A percentile compares a stretch with the other conserved stretches of the same genome.
These are phyloP conservation scores for Pseudochirops cupreus DNA, from an alignment of 2,797 vertebrate species.

Conservation along the genomic window DNA sequence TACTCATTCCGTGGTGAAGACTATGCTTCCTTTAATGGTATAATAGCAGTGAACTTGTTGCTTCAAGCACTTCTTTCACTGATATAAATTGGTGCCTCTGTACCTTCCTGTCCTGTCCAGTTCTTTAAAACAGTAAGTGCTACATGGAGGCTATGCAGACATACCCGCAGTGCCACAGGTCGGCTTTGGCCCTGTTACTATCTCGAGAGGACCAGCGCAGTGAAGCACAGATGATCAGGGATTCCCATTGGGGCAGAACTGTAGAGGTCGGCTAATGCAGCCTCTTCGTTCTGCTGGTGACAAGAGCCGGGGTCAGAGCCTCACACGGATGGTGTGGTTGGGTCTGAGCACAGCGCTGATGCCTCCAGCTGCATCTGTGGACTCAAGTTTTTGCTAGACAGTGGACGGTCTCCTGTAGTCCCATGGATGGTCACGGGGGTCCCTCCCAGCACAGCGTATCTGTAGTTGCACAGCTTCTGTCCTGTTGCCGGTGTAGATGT, in stretches of 20 bases:
- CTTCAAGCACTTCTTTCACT: background rate
- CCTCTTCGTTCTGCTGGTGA: background rate
- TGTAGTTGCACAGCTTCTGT: background rate
- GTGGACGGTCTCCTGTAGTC: slow-evolving; percentile 31
- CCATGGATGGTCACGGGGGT: too few species aligned
- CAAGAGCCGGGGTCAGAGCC: background rate
- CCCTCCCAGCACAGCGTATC: background rate
- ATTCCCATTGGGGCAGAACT: background rate
- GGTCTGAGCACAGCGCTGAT: background rate
- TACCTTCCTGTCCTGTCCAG: background rate
- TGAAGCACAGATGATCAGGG: background rate
- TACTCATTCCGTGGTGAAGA: background rate
- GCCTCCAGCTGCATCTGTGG: slow-evolving; percentile 67
- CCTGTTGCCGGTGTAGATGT: background rate
- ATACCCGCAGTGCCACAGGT: background rate
- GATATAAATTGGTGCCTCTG: background rate
- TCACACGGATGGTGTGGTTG: background rate
- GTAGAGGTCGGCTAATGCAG: background rate
- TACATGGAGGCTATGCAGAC: fast-evolving
- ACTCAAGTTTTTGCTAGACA: slow-evolving; percentile 75
- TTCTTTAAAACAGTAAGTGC: background rate
- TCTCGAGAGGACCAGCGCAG: background rate
- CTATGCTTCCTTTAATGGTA: background rate
- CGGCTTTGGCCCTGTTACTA: background rate
- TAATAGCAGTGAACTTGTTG: background rate